phyloP scores from a whole-genome alignment of 2,113 vertebrate genomes.

The Hemiprocne comata region DNA sequence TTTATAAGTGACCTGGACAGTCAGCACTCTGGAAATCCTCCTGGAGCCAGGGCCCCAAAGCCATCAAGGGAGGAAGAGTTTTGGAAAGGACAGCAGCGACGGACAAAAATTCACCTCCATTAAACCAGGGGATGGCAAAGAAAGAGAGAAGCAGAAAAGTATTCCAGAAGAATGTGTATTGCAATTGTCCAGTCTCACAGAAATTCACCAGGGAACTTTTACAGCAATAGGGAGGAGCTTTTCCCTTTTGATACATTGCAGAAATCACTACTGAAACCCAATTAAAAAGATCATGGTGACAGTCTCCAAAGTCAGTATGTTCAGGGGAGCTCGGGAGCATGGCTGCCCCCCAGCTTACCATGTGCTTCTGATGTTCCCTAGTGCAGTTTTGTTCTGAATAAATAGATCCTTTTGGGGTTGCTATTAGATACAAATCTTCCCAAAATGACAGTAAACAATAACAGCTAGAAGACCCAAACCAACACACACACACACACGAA shows the following conservation, averaged over 20 bases:
- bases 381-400: background rate
- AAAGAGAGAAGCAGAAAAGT: background rate
- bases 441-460: background rate
- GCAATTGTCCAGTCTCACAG: background rate
- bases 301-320: background rate
- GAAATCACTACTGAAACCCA: background rate
- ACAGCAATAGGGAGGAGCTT: background rate
- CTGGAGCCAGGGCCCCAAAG: background rate
- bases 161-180: background rate
- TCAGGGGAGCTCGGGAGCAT: background rate
- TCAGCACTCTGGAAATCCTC: background rate
- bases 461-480: background rate
- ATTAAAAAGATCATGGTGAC: accelerated
- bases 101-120: background rate
- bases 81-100: background rate
- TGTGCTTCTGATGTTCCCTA: background rate
- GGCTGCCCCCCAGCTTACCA: background rate
- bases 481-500: background rate
- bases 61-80: background rate
- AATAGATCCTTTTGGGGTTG: background rate
- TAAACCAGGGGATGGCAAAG: background rate
- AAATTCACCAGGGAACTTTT: background rate
- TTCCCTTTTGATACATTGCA: background rate
- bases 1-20: background rate
- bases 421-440: background rate